phyloP scores from a whole-genome alignment of 2,797 vertebrate species.

The Pteronotus mesoamericanus region DNA sequence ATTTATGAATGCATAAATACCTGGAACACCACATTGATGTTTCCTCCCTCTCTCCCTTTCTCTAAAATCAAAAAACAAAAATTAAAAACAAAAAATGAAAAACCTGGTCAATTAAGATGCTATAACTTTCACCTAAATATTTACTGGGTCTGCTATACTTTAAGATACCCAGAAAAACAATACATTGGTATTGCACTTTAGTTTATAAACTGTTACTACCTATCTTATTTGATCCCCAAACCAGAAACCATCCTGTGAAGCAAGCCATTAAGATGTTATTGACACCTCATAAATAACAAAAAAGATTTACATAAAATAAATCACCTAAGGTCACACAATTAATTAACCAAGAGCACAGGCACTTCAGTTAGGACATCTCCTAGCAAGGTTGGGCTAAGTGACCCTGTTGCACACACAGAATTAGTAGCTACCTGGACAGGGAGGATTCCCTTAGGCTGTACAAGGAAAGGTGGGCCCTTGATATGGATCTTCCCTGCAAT shows the following conservation, averaged over 20 bases:
- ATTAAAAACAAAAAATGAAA: neutral
- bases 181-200: neutral
- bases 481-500: neutral
- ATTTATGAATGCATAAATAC: no score
- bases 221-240: neutral
- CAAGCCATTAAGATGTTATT: neutral
- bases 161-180: neutral
- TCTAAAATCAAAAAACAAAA: neutral
- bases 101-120: neutral
- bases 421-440: neutral
- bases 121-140: neutral
- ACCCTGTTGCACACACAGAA: neutral
- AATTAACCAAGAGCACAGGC: neutral
- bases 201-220: neutral
- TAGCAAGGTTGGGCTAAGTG: neutral
- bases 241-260: neutral
- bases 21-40: no score
- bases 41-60: neutral
- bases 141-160: neutral
- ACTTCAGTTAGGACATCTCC: neutral
- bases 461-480: neutral
- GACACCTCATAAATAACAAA: neutral
- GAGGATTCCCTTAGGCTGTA: neutral
- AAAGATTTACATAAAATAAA: neutral
- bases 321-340: neutral